Evolutionary conservation across 2,113 vertebrate species (phyloP).

Genomic region (Oceanites oceanicus): DNA sequence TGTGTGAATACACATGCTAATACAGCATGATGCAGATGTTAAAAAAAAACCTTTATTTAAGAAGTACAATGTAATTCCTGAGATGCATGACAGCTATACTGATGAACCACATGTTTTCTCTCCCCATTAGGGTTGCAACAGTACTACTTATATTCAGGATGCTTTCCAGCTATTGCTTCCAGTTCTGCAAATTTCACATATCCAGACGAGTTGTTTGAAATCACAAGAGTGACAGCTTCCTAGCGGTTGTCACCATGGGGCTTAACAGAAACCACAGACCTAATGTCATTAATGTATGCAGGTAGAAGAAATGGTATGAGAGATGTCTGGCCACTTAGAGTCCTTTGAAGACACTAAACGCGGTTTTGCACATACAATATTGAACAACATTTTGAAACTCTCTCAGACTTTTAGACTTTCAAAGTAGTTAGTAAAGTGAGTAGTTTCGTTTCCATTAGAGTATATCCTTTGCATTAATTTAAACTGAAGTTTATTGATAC

Average conservation of each 20-base stretch:
- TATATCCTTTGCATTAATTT: constrained; percentile 64
- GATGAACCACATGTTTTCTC: not conserved
- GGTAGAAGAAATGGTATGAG: not conserved
- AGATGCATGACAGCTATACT: not conserved
- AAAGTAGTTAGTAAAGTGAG: constrained; percentile 1
- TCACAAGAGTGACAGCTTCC: not conserved
- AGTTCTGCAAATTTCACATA: constrained; percentile 88
- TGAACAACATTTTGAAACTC: constrained; percentile 22
- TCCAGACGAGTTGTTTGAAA: constrained; percentile 75
- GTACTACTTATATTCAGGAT: constrained; percentile 88
- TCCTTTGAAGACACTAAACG: constrained; percentile 38
- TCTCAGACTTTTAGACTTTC: not conserved
- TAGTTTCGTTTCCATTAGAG: not conserved
- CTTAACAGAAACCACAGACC: not conserved
- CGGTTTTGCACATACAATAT: constrained; percentile 67
- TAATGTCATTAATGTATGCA: not conserved
- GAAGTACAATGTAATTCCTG: not conserved
- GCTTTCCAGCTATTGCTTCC: constrained; percentile 94
- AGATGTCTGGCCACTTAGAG: not conserved
- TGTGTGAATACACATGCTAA: not conserved
- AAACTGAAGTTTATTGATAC: constrained; percentile 16
- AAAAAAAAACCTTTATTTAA: not conserved
- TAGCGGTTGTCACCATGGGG: not conserved
- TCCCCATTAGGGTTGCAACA: constrained; percentile 86
- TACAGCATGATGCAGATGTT: not conserved